Evolutionary conservation across 2,888 invertebrate species (phyloP).

Genomic region (Epirrhoe tristata): DNA sequence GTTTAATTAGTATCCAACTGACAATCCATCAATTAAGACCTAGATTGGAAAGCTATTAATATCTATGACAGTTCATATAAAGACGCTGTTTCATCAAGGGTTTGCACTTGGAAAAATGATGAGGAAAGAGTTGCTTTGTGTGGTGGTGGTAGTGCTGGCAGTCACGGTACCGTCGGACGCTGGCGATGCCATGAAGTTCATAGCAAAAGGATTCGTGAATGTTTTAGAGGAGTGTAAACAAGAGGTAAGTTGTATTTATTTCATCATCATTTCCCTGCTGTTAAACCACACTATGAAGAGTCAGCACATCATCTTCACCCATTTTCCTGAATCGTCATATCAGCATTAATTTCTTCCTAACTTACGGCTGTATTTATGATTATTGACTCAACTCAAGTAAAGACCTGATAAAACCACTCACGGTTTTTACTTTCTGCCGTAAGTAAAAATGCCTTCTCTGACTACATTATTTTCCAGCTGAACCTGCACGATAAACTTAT

Average conservation of each 20-base stretch:
- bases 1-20: conserved; percentile 4
- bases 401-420: no score
- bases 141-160: conserved; percentile 45
- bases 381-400: no score
- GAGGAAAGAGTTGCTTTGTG: conserved; percentile 18
- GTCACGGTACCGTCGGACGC: conserved; percentile 47
- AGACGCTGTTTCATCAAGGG: background rate
- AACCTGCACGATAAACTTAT: conserved; percentile 60
- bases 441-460: no score
- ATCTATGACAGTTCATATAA: conserved; percentile 6
- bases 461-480: conserved; percentile 51
- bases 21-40: conserved; percentile 10
- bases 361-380: no score
- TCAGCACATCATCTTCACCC: no score
- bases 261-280: background rate
- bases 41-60: conserved; percentile 5
- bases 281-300: no score
- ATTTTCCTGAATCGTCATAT: no score
- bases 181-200: conserved; percentile 59
- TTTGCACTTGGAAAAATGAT: conserved; percentile 25
- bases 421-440: no score
- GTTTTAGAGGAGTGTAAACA: conserved; percentile 65
- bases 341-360: no score
- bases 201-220: conserved; percentile 64
- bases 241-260: conserved; percentile 54